Conservation (phyloP, 2,797 vertebrate genomes). For the Bradypodion ventrale region DNA sequence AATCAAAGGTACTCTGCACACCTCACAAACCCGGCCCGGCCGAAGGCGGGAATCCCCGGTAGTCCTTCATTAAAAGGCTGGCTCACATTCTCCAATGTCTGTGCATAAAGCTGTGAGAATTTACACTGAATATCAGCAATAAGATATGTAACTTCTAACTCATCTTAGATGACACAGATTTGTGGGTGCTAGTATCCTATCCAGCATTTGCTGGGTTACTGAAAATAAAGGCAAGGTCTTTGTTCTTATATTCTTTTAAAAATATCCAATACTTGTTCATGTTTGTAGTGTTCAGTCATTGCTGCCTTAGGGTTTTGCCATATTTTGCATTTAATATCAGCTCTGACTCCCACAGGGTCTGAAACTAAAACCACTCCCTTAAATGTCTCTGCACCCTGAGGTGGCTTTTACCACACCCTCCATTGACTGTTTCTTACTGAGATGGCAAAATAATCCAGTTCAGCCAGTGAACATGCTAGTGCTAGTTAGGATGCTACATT, state of each 20-base stretch:
- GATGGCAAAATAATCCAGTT: slow-evolving; percentile 26
- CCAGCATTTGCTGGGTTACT: background rate
- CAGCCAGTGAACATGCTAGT: slow-evolving; percentile 7
- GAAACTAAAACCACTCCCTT: slow-evolving; percentile 35
- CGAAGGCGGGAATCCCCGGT: no score
- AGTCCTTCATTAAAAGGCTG: no score
- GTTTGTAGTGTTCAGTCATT: background rate
- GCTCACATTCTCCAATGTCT: background rate
- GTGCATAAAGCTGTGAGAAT: no score
- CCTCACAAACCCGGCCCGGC: no score
- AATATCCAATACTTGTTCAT: slow-evolving; percentile 11
- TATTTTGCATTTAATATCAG: slow-evolving; percentile 12
- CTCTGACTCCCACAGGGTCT: slow-evolving; percentile 19
- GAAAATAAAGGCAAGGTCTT: background rate
- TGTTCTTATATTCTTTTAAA: background rate
- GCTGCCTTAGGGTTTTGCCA: slow-evolving; percentile 22
- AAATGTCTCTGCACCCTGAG: slow-evolving; percentile 25
- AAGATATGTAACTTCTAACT: no score
- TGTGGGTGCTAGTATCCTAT: background rate
- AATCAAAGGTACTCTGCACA: no score
- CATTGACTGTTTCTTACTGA: slow-evolving; percentile 33
- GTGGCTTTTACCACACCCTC: slow-evolving; percentile 32
- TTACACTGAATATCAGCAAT: no score
- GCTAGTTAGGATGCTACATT: background rate
- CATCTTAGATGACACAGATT: no score